These are phyloP conservation scores for Bos javanicus DNA, from an alignment of 2,113 vertebrate genomes.

Conservation along the genomic window DNA sequence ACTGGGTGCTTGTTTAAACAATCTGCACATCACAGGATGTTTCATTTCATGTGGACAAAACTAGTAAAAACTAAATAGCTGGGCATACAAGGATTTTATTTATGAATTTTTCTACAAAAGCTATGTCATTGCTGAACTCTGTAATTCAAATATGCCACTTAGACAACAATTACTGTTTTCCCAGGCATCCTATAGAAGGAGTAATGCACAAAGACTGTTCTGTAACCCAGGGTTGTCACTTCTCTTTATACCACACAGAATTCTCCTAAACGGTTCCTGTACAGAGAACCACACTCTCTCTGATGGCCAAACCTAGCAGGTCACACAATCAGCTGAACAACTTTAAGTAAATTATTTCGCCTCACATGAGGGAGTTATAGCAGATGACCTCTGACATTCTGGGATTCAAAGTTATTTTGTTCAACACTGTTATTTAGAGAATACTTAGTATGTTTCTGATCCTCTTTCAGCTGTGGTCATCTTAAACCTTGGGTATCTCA, in stretches of 20 bases:
- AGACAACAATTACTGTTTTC: background rate
- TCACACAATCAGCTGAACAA: background rate
- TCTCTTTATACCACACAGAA: background rate
- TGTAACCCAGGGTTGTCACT: background rate
- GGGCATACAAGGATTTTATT: background rate
- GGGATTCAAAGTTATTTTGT: background rate
- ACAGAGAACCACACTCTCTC: background rate
- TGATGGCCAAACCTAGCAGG: background rate
- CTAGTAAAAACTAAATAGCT: background rate
- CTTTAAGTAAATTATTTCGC: background rate
- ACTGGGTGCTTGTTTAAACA: background rate
- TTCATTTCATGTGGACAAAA: slow-evolving; percentile 24
- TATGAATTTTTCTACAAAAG: background rate
- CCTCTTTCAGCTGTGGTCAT: background rate
- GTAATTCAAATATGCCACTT: background rate
- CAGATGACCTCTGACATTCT: background rate
- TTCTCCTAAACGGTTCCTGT: background rate
- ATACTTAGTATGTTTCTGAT: background rate
- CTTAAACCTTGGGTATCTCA: background rate
- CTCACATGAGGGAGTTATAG: background rate
- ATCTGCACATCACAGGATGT: background rate
- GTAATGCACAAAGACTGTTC: background rate
- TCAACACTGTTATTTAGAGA: background rate
- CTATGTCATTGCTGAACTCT: background rate
- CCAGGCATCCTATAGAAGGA: background rate